phyloP scores from a whole-genome alignment of 2,888 invertebrate species.

The Theodoxus fluviatilis region DNA sequence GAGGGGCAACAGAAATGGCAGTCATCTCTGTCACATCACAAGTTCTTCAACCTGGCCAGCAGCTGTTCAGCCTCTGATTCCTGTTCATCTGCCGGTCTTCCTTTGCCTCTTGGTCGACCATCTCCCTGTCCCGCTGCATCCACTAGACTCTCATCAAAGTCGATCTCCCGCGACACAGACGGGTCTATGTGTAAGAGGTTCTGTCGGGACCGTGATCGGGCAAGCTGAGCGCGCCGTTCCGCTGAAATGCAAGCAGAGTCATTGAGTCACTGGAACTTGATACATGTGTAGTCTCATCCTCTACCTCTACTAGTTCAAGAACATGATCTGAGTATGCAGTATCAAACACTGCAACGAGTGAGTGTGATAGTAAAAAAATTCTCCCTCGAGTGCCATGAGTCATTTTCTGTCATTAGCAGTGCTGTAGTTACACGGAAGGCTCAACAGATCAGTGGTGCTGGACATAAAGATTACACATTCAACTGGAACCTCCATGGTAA shows the following conservation, averaged over 20 bases:
- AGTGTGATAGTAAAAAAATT: background rate
- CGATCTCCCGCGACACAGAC: slow-evolving; percentile 55
- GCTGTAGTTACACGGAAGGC: too few relatives aligned
- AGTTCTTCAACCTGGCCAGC: slow-evolving; percentile 53
- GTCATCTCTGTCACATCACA: slow-evolving; percentile 37
- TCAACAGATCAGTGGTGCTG: too few relatives aligned
- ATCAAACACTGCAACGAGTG: background rate
- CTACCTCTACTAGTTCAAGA: too few relatives aligned
- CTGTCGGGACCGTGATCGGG: slow-evolving; percentile 81
- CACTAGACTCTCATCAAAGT: slow-evolving; percentile 49
- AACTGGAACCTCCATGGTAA: too few relatives aligned
- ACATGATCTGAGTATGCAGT: background rate
- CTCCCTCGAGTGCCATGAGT: too few relatives aligned
- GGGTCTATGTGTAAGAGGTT: slow-evolving; percentile 52
- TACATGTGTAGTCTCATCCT: too few relatives aligned
- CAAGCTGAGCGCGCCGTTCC: slow-evolving; percentile 88
- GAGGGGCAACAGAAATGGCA: background rate
- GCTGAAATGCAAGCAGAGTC: slow-evolving; percentile 70
- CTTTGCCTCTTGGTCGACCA: slow-evolving; percentile 24
- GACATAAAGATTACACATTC: too few relatives aligned
- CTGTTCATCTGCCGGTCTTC: slow-evolving; percentile 31
- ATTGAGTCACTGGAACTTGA: background rate
- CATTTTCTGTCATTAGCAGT: too few relatives aligned
- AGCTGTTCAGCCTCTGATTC: slow-evolving; percentile 58
- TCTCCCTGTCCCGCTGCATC: slow-evolving; percentile 26